Conservation (phyloP, 2,888 invertebrate species). For the Pollenia labialis region DNA sequence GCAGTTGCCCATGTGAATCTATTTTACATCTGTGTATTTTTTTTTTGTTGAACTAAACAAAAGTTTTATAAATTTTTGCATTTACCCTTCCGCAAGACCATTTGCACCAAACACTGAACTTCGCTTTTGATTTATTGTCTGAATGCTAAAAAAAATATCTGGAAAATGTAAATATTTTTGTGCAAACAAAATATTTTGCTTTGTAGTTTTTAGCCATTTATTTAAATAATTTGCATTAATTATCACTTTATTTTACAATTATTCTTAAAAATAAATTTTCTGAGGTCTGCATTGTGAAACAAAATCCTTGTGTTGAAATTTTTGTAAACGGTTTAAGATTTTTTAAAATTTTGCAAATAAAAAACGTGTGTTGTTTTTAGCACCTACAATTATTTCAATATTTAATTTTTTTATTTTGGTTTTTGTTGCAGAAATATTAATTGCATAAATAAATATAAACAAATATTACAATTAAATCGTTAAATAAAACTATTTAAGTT, state of each 20-base stretch:
- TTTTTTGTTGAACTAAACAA: no score
- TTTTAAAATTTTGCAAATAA: conserved; percentile 5
- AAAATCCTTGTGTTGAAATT: conserved; percentile 12
- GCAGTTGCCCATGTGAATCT: no score
- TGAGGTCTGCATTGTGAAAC: not conserved
- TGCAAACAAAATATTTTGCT: not conserved
- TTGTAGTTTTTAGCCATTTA: not conserved
- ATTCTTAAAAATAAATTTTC: not conserved
- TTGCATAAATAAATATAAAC: not conserved
- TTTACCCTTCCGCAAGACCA: no score
- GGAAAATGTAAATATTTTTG: not conserved
- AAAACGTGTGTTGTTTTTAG: conserved; percentile 21
- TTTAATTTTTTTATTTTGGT: not conserved
- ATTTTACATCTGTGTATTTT: no score
- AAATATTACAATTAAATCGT: not conserved
- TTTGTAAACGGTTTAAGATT: not conserved
- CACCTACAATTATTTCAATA: conserved; percentile 34
- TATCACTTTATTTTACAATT: conserved; percentile 6
- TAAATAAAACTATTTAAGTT: not conserved
- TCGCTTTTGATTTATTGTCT: no score
- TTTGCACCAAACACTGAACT: no score
- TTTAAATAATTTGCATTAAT: conserved; percentile 32
- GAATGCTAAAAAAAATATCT: no score
- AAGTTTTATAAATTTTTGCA: no score
- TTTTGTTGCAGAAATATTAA: conserved; percentile 4